Percentiles rank a stretch among this genome's conserved stretches.
Evolutionary conservation across 2,888 invertebrate genomes (phyloP).

Genomic region (Scaptomyza caliginosa): DNA sequence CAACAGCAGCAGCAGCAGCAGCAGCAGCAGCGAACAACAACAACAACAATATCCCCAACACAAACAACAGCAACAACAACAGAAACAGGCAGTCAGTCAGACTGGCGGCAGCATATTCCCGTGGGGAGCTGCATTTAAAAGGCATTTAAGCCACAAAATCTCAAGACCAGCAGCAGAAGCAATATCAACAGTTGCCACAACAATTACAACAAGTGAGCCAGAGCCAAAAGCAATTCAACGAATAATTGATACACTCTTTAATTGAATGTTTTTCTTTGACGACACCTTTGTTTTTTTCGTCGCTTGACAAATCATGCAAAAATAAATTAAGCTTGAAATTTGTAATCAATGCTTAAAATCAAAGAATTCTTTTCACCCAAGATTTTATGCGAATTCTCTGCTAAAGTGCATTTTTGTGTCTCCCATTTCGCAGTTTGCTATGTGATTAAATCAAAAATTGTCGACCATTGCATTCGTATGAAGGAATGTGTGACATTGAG

Average conservation of each 20-base stretch:
- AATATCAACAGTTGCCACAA: conserved; percentile 53
- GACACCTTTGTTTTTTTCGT: too few relatives aligned
- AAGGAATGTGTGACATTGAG: conserved; percentile 1
- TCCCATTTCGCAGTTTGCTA: neutral
- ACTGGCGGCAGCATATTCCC: conserved; percentile 72
- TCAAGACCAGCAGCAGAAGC: conserved; percentile 66
- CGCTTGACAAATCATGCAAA: neutral
- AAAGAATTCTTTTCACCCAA: too few relatives aligned
- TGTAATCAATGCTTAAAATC: neutral
- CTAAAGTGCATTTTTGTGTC: neutral
- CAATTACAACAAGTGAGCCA: conserved; percentile 61
- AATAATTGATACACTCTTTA: conserved; percentile 32
- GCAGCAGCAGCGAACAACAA: conserved; percentile 39
- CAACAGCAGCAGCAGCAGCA: conserved; percentile 63
- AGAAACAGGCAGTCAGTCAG: conserved; percentile 55
- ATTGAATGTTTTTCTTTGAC: too few relatives aligned
- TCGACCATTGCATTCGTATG: conserved; percentile 1
- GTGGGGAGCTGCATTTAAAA: conserved; percentile 80
- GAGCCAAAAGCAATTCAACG: conserved; percentile 8
- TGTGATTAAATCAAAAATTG: conserved; percentile 6
- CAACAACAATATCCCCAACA: conserved; percentile 20
- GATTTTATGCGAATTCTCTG: too few relatives aligned
- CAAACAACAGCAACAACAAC: conserved; percentile 30
- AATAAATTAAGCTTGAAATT: neutral
- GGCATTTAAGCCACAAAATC: conserved; percentile 78